Base-by-base conservation (phyloP, 2,888 invertebrate species). In the Acanthosepion pharaonis region DNA sequence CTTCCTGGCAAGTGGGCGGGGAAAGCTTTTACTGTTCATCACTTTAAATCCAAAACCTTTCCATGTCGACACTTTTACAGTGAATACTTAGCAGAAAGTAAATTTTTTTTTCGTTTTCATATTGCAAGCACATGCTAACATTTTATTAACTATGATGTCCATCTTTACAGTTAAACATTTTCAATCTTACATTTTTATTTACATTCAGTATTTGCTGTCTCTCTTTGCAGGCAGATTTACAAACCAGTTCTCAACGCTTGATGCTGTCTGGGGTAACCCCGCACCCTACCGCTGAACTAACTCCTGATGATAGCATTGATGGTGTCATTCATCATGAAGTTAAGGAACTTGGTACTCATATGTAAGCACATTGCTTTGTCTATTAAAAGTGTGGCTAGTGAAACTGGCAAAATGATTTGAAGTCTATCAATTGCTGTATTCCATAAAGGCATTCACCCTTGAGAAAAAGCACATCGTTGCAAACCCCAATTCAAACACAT, bases 251-350 rank as follows among this genome's bases (percentile, higher is more conserved):
- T 8, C 99, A 99, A 97, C 98, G 98, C 95, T 98, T 99, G 96
- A 98, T 98, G 94, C 98, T 99, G 95, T 98, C 98, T 11, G 98
- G 98, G 15, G 95, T 96, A 9, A 96, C 96, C 94, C 95, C 96
- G 11, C 98, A 98, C 96, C 98, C 98, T 95, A 97, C 98, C 94
- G 97, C 97, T 55, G 98, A 98, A 96, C 97, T 98, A 95, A 97
- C 97, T 94, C 98, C 99, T 0, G 98, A 99, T 96, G 98, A 98
- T 97, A 99, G 99, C 25, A 98, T 99, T 33, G 99, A 99, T 98
- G 98, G 99, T 98, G 99, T 99, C 78, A 99, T 99, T 97, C 99
- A 99, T 97, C 99, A 99, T 98, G 99, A 99, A 98, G 99, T 99
- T n/a, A 99, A 99, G 97, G 99, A 99, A 98, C 98, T 99, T 96